These are phyloP conservation scores for Dolomedes plantarius DNA, from an alignment of 2,888 invertebrate species.

Conservation along the genomic window DNA sequence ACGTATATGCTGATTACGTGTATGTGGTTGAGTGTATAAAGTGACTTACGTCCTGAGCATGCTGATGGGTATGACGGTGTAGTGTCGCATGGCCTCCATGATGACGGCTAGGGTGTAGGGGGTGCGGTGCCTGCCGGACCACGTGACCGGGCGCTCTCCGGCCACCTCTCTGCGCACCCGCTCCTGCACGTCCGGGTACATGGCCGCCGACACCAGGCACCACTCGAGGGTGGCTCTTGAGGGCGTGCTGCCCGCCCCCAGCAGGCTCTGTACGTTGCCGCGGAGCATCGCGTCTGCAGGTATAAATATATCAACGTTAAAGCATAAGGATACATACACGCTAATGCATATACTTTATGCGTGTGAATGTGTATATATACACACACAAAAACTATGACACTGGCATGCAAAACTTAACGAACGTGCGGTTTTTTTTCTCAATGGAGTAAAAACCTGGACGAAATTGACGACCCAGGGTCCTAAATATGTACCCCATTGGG, in stretches of 20 bases:
- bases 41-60: conserved; percentile 70
- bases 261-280: conserved; percentile 68
- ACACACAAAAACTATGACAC: too few relatives aligned
- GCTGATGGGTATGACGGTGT: conserved; percentile 76
- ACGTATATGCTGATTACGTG: too few relatives aligned
- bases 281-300: conserved; percentile 68
- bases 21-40: neutral
- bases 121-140: conserved; percentile 82
- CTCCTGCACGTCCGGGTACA: conserved; percentile 80
- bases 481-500: too few relatives aligned
- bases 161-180: conserved; percentile 82
- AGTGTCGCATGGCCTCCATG: conserved; percentile 86
- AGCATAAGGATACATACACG: too few relatives aligned
- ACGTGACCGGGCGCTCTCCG: conserved; percentile 80
- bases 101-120: conserved; percentile 88
- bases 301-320: too few relatives aligned
- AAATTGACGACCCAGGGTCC: too few relatives aligned
- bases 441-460: too few relatives aligned
- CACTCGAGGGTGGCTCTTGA: conserved; percentile 71
- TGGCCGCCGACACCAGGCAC: conserved; percentile 80
- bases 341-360: too few relatives aligned
- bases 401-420: too few relatives aligned
- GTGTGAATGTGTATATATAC: too few relatives aligned
- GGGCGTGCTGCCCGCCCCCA: conserved; percentile 72
- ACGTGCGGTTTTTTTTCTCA: too few relatives aligned